Base-by-base conservation (phyloP, 2,797 vertebrate genomes). In the Schizopygopsis pylzovi region DNA sequence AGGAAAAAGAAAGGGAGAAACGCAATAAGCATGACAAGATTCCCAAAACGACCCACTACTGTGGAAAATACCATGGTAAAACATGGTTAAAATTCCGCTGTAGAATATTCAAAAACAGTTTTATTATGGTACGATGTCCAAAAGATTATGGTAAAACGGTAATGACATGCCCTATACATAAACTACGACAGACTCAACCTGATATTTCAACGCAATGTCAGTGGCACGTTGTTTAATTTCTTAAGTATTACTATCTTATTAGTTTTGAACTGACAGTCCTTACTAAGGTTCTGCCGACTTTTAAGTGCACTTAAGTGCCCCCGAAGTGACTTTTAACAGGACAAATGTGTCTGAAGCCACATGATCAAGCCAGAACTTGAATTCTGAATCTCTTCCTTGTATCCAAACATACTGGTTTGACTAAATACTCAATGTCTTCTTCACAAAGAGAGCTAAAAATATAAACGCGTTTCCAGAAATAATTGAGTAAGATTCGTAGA, bases 341-440 rank as follows among this genome's bases (percentile, higher is more conserved):
- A 43, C 63, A 84, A 59, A 70, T 71, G 22, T 77, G 49, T 79
- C 49, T 59, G n/a, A 68, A 84, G n/a, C 63, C 75, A 68, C 73
- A 84, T 67, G 72, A 76, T 52, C 56, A 76, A 76, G 22, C 11
- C 22, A 84, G 47, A 41, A 83, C 45, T 45, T 71, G 18, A 85
- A 79, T 59, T 25, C n/a, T 59, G 61, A 56, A 71, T 56, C 65
- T 79, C 72, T 70, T 56, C 75, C 63, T 84, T 59, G 75, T 68
- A 25, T 54, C 59, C 8, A 85, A 79, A 71, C 49, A 16, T 18
- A 49, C 76, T 45, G 18, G 15, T 68, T 68, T 18, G 15, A 12
- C 49, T 20, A 71, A 84, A 59, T 18, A 71, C 67, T 13, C 20
- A 72, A 61, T 0, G 20, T 39, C 52, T 33, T 49, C 25, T 45